Evolutionary conservation across 2,797 vertebrate genomes (phyloP), one percentile per base, ranked within the genome.

Genomic region (Miopithecus talapoin): DNA sequence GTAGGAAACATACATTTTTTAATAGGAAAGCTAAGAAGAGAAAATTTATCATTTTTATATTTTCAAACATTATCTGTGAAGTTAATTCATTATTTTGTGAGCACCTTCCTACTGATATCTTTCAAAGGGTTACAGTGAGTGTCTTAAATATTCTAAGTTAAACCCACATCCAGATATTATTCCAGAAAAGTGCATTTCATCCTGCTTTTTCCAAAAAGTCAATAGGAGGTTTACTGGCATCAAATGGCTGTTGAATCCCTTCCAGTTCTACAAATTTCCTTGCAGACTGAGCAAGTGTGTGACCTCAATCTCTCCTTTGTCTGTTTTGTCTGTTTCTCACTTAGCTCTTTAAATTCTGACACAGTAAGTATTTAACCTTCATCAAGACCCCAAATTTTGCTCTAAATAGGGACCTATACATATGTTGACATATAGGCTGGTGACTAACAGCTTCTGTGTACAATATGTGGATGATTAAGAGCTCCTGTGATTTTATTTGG

Each of bases 311-410:
- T 43, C 1, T 97, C 97, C 97, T 98, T 80, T 4, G 53, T 64
- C 88, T 94, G 78, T 88, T 94, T 97, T 61, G 50, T 57, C 89
- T 92, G 87, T 53, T 98, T 98, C 93, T 97, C 75, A 85, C 96
- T 94, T 92, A 85, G 93, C 95, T 96, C 96, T 97, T 97, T 94
- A 97, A 96, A 96, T 98, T 97, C 97, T 95, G 90, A 97, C 97
- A 97, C 88, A 94, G 97, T 48, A 74, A 59, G 85, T 94, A 95
- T 95, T 83, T 97, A 97, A 95, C 92, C 91, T 96, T 84, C 64
- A 93, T 76, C 78, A 61, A 91, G 90, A 94, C 61, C 94, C 81
- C 59, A 39, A n/a, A 61, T 79, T 85, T 94, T 85, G 74, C 90
- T 74, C 26, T 75, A 53, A 92, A 92, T 50, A 75, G 78, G 41